These are phyloP conservation scores for Zaprionus lineosus DNA, from an alignment of 2,888 invertebrate genomes.

Conservation along the genomic window DNA sequence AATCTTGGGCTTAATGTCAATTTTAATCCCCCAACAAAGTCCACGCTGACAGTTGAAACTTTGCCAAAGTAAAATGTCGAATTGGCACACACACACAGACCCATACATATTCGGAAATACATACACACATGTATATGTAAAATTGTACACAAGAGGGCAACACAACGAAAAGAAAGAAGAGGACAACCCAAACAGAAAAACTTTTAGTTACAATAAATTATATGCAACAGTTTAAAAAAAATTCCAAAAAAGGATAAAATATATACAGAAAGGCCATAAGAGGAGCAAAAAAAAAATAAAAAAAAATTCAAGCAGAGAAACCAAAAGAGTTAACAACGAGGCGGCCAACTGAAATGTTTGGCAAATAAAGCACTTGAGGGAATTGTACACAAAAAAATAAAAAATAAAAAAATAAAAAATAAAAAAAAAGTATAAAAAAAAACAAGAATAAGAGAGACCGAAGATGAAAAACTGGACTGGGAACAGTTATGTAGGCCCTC, in stretches of 20 bases:
- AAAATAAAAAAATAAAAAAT: not conserved
- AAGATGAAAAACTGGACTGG: slow-evolving; percentile 1
- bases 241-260: not conserved
- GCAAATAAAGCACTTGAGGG: slow-evolving; percentile 77
- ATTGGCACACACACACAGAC: slow-evolving; percentile 21
- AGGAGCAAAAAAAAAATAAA: not conserved
- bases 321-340: slow-evolving; percentile 69
- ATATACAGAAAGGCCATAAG: not conserved
- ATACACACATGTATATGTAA: slow-evolving; percentile 45
- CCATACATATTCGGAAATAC: slow-evolving; percentile 7
- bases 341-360: slow-evolving; percentile 56
- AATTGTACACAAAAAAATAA: slow-evolving; percentile 56
- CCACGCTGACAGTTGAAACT: slow-evolving; percentile 65
- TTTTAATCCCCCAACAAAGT: slow-evolving; percentile 63
- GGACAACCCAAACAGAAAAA: slow-evolving; percentile 32
- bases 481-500: slow-evolving; percentile 3
- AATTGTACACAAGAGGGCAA: slow-evolving; percentile 73
- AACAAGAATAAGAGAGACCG: slow-evolving; percentile 41
- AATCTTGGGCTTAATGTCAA: slow-evolving; percentile 70
- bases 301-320: slow-evolving; percentile 34
- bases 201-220: slow-evolving; percentile 78
- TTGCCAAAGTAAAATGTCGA: slow-evolving; percentile 53
- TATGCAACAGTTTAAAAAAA: slow-evolving; percentile 74
- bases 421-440: too few relatives aligned
- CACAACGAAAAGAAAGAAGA: slow-evolving; percentile 53